A percentile compares a stretch with the other conserved stretches of the same genome.
Conservation (phyloP, 2,888 invertebrate genomes). For the Tetramorium bicarinatum region DNA sequence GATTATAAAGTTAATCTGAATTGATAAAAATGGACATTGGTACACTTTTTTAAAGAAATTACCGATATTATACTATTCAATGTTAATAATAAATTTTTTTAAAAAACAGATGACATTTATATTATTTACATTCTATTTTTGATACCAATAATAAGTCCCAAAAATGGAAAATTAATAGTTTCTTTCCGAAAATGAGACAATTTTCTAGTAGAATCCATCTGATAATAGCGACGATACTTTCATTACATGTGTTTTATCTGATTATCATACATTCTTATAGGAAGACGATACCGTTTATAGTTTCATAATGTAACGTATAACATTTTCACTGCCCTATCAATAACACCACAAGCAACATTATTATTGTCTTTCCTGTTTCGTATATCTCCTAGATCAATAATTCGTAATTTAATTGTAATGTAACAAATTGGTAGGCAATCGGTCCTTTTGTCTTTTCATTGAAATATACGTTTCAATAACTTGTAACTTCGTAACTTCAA, state of each 20-base stretch:
- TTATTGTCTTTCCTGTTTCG: constrained; percentile 41
- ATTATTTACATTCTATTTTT: background rate
- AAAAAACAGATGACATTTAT: background rate
- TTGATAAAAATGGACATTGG: too few relatives aligned
- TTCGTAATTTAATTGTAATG: background rate
- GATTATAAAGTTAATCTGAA: too few relatives aligned
- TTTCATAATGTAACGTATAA: constrained; percentile 10
- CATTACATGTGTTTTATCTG: background rate
- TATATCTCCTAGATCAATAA: constrained; percentile 3
- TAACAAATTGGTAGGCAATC: constrained; percentile 11
- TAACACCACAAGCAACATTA: constrained; percentile 7
- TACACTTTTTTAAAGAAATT: background rate
- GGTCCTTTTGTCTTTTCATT: background rate
- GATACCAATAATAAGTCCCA: background rate
- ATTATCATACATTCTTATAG: constrained; percentile 3
- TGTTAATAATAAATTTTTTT: background rate
- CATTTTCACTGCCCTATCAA: background rate
- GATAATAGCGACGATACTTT: background rate
- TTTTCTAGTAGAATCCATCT: background rate
- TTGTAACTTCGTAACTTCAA: constrained; percentile 6
- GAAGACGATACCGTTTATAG: constrained; percentile 35
- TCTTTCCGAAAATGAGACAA: background rate
- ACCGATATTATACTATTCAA: background rate
- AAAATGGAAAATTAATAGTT: background rate
- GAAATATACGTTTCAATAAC: background rate